phyloP scores from a whole-genome alignment of 2,888 invertebrate genomes.

The Lobophora halterata region DNA sequence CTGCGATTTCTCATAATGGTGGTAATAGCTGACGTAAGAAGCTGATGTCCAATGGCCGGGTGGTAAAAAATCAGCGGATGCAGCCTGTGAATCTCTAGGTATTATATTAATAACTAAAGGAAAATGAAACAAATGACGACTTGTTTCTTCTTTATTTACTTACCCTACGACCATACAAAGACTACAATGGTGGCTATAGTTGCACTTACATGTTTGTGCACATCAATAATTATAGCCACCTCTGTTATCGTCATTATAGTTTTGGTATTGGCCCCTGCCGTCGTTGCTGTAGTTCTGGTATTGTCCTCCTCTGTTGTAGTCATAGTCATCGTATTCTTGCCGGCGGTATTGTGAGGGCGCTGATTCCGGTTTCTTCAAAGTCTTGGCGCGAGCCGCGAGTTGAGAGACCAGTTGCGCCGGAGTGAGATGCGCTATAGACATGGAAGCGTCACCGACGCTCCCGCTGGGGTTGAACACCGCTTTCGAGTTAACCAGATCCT shows the following conservation, averaged over 20 bases:
- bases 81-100: no score
- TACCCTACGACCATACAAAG: constrained; percentile 11
- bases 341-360: constrained; percentile 44
- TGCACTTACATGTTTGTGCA: constrained; percentile 2
- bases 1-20: no score
- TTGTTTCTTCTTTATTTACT: constrained; percentile 20
- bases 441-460: constrained; percentile 52
- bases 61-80: no score
- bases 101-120: constrained; percentile 1
- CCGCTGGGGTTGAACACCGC: constrained; percentile 65
- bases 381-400: constrained; percentile 70
- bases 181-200: not conserved
- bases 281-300: constrained; percentile 45
- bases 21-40: no score
- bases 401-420: constrained; percentile 74
- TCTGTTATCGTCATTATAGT: constrained; percentile 50
- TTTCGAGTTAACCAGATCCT: constrained; percentile 65
- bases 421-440: constrained; percentile 71
- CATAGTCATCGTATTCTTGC: constrained; percentile 42
- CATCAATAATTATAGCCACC: constrained; percentile 37
- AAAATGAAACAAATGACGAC: constrained; percentile 26
- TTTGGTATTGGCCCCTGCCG: constrained; percentile 46
- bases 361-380: constrained; percentile 56
- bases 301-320: constrained; percentile 44
- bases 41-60: no score